Evolutionary conservation across 2,113 vertebrate species (phyloP).

Genomic region (Australoheros scitulus): DNA sequence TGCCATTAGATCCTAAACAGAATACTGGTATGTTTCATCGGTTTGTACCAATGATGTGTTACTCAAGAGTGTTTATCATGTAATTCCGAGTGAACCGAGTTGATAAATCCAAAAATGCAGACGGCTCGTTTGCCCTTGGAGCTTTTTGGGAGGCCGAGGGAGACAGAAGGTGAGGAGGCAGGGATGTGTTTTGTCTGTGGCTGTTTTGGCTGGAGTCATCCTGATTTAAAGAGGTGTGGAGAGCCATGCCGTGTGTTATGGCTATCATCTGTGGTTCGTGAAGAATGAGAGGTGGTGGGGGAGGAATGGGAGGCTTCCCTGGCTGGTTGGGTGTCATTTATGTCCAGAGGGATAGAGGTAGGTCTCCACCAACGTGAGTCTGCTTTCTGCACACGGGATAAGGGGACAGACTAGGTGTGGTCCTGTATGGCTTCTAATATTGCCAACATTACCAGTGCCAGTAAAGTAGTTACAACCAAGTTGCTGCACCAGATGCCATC

Average conservation of each 20-base stretch:
- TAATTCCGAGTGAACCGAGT: background rate
- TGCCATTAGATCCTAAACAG: background rate
- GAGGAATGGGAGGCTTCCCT: background rate
- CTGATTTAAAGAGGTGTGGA: conserved; percentile 1
- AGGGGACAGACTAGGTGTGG: conserved; percentile 13
- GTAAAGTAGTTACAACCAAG: conserved; percentile 34
- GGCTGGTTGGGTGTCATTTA: conserved; percentile 7
- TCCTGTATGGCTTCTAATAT: conserved; percentile 1
- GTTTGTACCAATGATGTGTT: fast-evolving
- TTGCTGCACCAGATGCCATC: conserved; percentile 29
- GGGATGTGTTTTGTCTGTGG: conserved; percentile 33
- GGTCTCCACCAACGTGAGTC: background rate
- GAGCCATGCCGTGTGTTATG: conserved; percentile 47
- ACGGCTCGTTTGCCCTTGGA: background rate
- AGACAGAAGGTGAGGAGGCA: conserved; percentile 9
- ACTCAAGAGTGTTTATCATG: too few species aligned
- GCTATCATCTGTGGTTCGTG: conserved; percentile 45
- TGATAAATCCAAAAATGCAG: background rate
- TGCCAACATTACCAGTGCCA: conserved; percentile 10
- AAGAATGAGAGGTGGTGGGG: background rate
- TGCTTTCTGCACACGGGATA: background rate
- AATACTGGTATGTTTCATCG: fast-evolving
- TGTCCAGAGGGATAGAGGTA: background rate
- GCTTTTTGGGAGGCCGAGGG: background rate
- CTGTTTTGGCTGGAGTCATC: conserved; percentile 63